Conservation (phyloP, 1,140 invertebrate genomes). For the Oryzaephilus surinamensis region DNA sequence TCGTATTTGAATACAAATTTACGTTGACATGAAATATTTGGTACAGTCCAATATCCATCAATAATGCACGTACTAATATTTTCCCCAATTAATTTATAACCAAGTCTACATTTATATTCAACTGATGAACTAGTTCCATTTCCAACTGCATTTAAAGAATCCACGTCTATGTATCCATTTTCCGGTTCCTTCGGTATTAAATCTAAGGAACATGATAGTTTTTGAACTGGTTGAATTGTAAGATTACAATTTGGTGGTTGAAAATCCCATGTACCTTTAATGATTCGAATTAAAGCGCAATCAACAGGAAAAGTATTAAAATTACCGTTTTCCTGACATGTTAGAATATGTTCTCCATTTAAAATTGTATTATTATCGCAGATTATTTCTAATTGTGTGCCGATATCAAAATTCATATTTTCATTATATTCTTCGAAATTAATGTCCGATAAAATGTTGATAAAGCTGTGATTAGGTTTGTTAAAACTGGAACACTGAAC, state of each 20-base stretch:
- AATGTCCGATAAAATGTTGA: slow-evolving; percentile 25
- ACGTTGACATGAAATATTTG: slow-evolving; percentile 36
- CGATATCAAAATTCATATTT: slow-evolving; percentile 23
- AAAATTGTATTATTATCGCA: slow-evolving; percentile 38
- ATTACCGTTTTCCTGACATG: slow-evolving; percentile 39
- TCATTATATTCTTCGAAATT: slow-evolving; percentile 15
- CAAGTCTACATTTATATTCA: slow-evolving; percentile 36
- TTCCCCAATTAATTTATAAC: slow-evolving; percentile 34
- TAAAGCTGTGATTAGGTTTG: slow-evolving; percentile 35
- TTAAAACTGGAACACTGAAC: slow-evolving; percentile 36
- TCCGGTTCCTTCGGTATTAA: slow-evolving; percentile 30
- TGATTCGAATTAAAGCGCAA: slow-evolving; percentile 4
- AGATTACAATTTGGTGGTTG: slow-evolving; percentile 31
- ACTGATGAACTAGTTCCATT: slow-evolving; percentile 26
- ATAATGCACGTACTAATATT: slow-evolving; percentile 34
- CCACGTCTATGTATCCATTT: slow-evolving; percentile 34
- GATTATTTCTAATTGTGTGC: slow-evolving; percentile 39
- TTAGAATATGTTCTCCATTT: slow-evolving; percentile 35
- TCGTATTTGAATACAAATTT: slow-evolving; percentile 9
- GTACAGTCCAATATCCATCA: slow-evolving; percentile 39
- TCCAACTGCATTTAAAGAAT: slow-evolving; percentile 20
- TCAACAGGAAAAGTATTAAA: slow-evolving; percentile 13
- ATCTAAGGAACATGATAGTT: slow-evolving; percentile 18
- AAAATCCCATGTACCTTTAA: slow-evolving; percentile 36
- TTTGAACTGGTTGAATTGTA: slow-evolving; percentile 1